Percentiles rank a stretch among this genome's conserved stretches.
These are phyloP conservation scores for Neodiprion lecontei DNA, from an alignment of 1,140 invertebrate species.

Conservation along the genomic window DNA sequence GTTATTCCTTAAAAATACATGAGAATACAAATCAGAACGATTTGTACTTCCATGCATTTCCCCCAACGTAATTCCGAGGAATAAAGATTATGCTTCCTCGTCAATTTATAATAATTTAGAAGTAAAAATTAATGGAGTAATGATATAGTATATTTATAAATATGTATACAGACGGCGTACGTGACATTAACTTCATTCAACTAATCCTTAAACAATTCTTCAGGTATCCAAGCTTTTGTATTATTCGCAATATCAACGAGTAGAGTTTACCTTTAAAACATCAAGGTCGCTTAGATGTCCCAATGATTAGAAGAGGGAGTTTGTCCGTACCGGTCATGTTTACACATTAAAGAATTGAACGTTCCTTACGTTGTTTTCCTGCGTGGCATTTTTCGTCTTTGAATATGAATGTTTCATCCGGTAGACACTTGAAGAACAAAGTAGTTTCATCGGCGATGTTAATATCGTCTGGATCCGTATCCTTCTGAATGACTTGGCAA, in stretches of 20 bases:
- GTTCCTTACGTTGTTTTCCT: slow-evolving; percentile 29
- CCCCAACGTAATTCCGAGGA: no score
- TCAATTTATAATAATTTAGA: no score
- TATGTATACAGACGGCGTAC: no score
- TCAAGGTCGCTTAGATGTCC: slow-evolving; percentile 56
- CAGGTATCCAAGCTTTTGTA: slow-evolving; percentile 63
- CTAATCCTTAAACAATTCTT: slow-evolving; percentile 38
- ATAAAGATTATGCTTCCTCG: no score
- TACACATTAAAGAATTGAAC: slow-evolving; percentile 25
- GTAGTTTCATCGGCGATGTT: slow-evolving; percentile 51
- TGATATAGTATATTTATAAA: no score
- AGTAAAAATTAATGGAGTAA: no score
- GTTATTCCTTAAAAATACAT: no score
- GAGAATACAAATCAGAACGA: no score
- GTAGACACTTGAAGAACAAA: slow-evolving; percentile 45
- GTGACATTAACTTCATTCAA: slow-evolving; percentile 26
- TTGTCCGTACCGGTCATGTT: slow-evolving; percentile 29
- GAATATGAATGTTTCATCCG: slow-evolving; percentile 26
- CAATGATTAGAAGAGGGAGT: slow-evolving; percentile 50
- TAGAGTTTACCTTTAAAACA: slow-evolving; percentile 59
- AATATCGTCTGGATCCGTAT: slow-evolving; percentile 37
- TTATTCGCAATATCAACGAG: slow-evolving; percentile 55
- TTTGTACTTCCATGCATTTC: no score
- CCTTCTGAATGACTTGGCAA: slow-evolving; percentile 28
- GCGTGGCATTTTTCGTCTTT: slow-evolving; percentile 20